phyloP scores from a whole-genome alignment of 2,888 invertebrate species.

The Lasioglossum vierecki region DNA sequence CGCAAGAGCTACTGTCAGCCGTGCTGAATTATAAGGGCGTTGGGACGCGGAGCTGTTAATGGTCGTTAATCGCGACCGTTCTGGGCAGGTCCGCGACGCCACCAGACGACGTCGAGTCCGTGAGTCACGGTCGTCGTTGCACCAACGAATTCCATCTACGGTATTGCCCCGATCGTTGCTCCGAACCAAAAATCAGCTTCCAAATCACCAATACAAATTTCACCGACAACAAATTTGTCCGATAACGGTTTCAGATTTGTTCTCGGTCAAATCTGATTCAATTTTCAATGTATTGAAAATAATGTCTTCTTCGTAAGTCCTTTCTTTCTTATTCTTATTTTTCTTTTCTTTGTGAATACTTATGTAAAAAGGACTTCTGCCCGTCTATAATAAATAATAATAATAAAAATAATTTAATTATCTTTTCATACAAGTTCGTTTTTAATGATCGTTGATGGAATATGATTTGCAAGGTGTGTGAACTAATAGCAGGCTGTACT shows the following conservation, averaged over 20 bases:
- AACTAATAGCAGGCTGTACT: not conserved
- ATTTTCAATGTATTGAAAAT: not conserved
- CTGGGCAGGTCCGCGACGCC: slow-evolving; percentile 47
- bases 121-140: slow-evolving; percentile 33
- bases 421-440: not conserved
- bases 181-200: not conserved
- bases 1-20: slow-evolving; percentile 66
- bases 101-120: slow-evolving; percentile 18
- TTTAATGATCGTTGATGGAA: not conserved
- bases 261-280: not conserved
- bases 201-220: too few species aligned
- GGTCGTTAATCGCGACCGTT: slow-evolving; percentile 57
- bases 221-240: too few species aligned
- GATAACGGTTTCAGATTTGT: too few species aligned
- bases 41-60: slow-evolving; percentile 63
- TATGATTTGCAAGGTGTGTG: not conserved
- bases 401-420: not conserved
- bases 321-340: too few species aligned
- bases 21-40: slow-evolving; percentile 60
- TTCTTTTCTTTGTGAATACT: too few species aligned
- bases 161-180: not conserved
- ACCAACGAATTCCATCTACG: not conserved
- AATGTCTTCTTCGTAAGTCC: too few species aligned
- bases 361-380: too few species aligned
- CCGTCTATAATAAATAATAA: too few species aligned